Evolutionary conservation across 1,140 invertebrate species (phyloP).

Genomic region (Linepithema humile): DNA sequence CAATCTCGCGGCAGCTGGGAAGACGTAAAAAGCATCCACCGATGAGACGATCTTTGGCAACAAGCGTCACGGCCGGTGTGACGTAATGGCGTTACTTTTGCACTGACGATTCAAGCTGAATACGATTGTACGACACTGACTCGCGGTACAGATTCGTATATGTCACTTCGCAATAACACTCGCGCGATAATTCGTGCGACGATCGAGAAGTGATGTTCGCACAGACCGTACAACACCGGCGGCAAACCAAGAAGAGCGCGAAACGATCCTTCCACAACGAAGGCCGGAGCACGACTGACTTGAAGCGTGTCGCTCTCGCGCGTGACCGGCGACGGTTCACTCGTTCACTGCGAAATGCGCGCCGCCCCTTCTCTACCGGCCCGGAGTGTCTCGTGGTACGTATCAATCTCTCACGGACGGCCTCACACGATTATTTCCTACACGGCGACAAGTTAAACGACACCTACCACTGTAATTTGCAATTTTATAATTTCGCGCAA

Average conservation of each 20-base stretch:
- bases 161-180: background rate
- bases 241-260: background rate
- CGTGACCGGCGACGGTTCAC: background rate
- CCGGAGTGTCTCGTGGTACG: slow-evolving; percentile 44
- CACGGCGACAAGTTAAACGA: slow-evolving; percentile 24
- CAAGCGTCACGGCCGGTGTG: slow-evolving; percentile 20
- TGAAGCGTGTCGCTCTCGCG: slow-evolving; percentile 17
- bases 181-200: background rate
- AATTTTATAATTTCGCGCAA: slow-evolving; percentile 45
- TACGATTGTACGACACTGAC: slow-evolving; percentile 12
- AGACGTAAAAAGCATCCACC: slow-evolving; percentile 2
- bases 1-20: slow-evolving; percentile 1
- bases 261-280: slow-evolving; percentile 36
- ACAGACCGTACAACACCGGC: background rate
- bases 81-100: slow-evolving; percentile 51
- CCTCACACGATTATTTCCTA: slow-evolving; percentile 41
- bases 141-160: background rate
- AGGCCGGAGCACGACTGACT: slow-evolving; percentile 70
- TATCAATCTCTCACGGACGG: slow-evolving; percentile 38
- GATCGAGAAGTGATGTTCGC: background rate
- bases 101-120: background rate
- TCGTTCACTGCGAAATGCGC: background rate
- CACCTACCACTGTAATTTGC: background rate
- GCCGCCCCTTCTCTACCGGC: background rate
- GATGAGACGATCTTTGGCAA: background rate